phyloP scores from a whole-genome alignment of 2,888 invertebrate species.

The Agriopis marginaria region DNA sequence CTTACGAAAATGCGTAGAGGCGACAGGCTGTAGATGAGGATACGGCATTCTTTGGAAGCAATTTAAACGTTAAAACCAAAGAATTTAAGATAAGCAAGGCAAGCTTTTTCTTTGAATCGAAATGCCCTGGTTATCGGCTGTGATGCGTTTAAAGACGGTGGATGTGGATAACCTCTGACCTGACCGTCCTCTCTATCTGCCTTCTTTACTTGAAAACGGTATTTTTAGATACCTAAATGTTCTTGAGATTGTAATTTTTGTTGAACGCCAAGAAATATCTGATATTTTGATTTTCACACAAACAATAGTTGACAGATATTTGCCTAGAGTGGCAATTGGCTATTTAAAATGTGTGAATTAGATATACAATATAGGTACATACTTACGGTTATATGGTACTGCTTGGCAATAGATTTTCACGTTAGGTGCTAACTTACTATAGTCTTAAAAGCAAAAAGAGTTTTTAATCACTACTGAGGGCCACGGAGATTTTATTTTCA shows the following conservation, averaged over 20 bases:
- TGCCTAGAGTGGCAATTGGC: not conserved
- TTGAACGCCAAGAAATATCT: not conserved
- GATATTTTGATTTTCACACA: not conserved
- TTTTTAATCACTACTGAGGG: too few relatives aligned
- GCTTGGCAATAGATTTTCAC: too few relatives aligned
- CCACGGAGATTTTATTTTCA: too few relatives aligned
- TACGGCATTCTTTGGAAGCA: slow-evolving; percentile 13
- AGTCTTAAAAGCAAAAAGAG: too few relatives aligned
- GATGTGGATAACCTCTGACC: slow-evolving; percentile 42
- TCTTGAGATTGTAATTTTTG: not conserved
- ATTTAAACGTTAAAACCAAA: slow-evolving; percentile 3
- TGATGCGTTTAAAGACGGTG: slow-evolving; percentile 32
- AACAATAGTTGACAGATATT: not conserved
- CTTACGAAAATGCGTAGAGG: slow-evolving; percentile 10
- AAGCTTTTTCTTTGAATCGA: slow-evolving; percentile 13
- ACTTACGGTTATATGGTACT: too few relatives aligned
- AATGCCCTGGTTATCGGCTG: slow-evolving; percentile 21
- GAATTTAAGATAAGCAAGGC: slow-evolving; percentile 23
- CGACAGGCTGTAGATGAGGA: not conserved
- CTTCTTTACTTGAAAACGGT: slow-evolving; percentile 38
- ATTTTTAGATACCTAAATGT: slow-evolving; percentile 38
- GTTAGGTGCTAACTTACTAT: too few relatives aligned
- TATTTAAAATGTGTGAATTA: not conserved
- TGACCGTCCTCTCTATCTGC: slow-evolving; percentile 30
- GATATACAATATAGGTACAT: too few relatives aligned